Conservation (phyloP, 2,888 invertebrate species). For the Pelosia muscerda region DNA sequence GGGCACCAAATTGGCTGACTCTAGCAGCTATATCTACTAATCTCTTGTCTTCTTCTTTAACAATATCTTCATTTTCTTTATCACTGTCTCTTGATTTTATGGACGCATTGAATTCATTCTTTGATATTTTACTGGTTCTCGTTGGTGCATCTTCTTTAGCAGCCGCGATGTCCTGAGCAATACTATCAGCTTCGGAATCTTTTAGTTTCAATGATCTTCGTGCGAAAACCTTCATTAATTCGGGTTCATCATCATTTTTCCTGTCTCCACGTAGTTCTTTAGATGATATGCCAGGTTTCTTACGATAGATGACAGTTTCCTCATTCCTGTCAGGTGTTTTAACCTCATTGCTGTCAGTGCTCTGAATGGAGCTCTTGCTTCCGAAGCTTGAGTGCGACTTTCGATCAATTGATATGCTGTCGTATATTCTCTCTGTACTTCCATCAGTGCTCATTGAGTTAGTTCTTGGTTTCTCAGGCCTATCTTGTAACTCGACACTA, state of each 20-base stretch:
- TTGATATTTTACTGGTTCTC: constrained; percentile 71
- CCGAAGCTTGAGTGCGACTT: constrained; percentile 84
- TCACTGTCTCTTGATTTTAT: constrained; percentile 90
- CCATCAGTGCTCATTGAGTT: constrained; percentile 79
- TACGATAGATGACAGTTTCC: constrained; percentile 85
- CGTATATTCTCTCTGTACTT: constrained; percentile 79
- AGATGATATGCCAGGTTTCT: constrained; percentile 82
- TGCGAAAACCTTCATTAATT: constrained; percentile 93
- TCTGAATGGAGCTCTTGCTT: constrained; percentile 82
- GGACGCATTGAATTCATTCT: constrained; percentile 83
- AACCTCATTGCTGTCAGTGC: constrained; percentile 79
- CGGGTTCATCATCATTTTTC: constrained; percentile 90
- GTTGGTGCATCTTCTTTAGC: constrained; percentile 72
- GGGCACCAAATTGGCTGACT: constrained; percentile 79
- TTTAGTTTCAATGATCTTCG: constrained; percentile 93
- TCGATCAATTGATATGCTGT: constrained; percentile 79
- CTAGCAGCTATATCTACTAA: constrained; percentile 79
- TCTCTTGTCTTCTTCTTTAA: constrained; percentile 71
- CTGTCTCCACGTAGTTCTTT: constrained; percentile 75
- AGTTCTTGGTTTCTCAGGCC: constrained; percentile 73
- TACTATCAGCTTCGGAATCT: constrained; percentile 88
- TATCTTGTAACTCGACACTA: constrained; percentile 85
- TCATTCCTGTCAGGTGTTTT: constrained; percentile 77
- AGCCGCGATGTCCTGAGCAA: constrained; percentile 87
- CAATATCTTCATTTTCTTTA: constrained; percentile 89